Conservation (phyloP, 2,113 vertebrate species). For the Pollimyrus isidori region DNA sequence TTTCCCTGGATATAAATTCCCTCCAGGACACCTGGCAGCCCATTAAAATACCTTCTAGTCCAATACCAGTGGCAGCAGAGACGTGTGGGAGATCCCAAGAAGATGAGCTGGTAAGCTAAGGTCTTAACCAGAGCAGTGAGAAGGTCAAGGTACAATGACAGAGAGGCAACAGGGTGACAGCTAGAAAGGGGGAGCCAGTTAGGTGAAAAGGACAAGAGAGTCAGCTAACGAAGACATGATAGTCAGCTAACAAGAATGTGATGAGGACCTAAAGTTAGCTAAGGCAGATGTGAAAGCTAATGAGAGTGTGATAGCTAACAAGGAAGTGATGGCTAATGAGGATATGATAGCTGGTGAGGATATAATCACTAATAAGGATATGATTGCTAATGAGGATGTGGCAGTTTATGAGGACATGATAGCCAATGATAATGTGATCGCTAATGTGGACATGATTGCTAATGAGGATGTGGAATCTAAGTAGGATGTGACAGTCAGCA, state of each 20-base stretch:
- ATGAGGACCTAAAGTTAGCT: neutral
- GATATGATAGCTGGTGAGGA: neutral
- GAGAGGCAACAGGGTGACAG: neutral
- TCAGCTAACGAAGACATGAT: neutral
- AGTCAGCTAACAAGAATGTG: neutral
- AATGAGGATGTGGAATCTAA: neutral
- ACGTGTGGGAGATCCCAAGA: neutral
- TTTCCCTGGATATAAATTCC: neutral
- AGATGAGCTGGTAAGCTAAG: neutral
- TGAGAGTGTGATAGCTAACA: neutral
- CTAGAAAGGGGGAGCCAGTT: neutral
- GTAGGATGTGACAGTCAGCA: neutral
- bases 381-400: neutral
- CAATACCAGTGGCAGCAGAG: neutral
- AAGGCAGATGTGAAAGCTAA: neutral
- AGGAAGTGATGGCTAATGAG: neutral
- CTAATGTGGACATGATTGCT: neutral
- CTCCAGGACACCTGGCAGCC: neutral
- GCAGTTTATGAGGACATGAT: neutral
- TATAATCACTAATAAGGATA: neutral
- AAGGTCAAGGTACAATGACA: neutral
- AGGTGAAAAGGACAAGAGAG: neutral
- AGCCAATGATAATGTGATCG: neutral
- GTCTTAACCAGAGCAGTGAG: neutral
- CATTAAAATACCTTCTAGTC: neutral